Conservation (phyloP, 2,113 vertebrate genomes). For the rat (Rattus norvegicus) region GRCr8 NC_086022.1:173454001-173454500, state of each 20-base stretch:
- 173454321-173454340: not conserved
- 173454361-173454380: conserved; percentile 48
- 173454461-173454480: conserved; percentile 33
- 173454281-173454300: not conserved
- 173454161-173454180: conserved; percentile 46
- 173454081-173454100: conserved; percentile 38
- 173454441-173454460: conserved; percentile 10
- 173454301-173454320: not conserved
- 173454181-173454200: conserved; percentile 76
- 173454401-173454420: not conserved
- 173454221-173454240: conserved; percentile 51
- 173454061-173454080: conserved; percentile 67
- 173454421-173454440: not conserved
- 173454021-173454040: conserved; percentile 55
- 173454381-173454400: not conserved
- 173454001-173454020: conserved; percentile 45
- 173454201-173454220: conserved; percentile 74
- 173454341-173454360: conserved; percentile 3
- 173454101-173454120: conserved; percentile 68
- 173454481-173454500: not conserved
- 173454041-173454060: conserved; percentile 76
- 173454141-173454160: conserved; percentile 44
- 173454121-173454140: conserved; percentile 11
- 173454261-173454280: conserved; percentile 11
- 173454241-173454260: conserved; percentile 47